Evolutionary conservation across 2,888 invertebrate species (phyloP).

Genomic region (Zonitis immaculata): DNA sequence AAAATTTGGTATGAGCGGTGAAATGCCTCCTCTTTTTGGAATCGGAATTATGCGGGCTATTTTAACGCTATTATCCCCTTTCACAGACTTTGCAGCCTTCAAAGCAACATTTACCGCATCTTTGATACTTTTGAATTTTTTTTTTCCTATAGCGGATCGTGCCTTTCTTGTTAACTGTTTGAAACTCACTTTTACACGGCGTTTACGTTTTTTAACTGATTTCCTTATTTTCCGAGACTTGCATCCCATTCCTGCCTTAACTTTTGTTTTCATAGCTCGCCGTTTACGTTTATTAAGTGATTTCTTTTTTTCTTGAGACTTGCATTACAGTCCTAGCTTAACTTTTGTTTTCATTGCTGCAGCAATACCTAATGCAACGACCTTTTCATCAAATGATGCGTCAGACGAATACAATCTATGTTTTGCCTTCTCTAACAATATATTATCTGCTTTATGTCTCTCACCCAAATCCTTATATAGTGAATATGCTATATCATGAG

Average conservation of each 20-base stretch:
- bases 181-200: background rate
- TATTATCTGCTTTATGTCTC: conserved; percentile 39
- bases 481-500: conserved; percentile 38
- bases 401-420: conserved; percentile 30
- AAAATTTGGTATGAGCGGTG: conserved; percentile 38
- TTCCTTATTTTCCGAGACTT: too few relatives aligned
- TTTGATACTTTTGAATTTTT: conserved; percentile 10
- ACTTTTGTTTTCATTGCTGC: conserved; percentile 36
- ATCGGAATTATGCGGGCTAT: conserved; percentile 31
- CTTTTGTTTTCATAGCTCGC: too few relatives aligned
- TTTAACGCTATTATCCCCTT: conserved; percentile 8
- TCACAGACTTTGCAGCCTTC: conserved; percentile 10
- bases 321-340: conserved; percentile 31
- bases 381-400: conserved; percentile 36
- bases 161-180: conserved; percentile 1
- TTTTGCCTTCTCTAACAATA: conserved; percentile 36
- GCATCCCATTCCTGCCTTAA: too few relatives aligned
- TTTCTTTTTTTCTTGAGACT: too few relatives aligned
- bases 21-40: conserved; percentile 38
- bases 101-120: conserved; percentile 22
- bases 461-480: conserved; percentile 18
- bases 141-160: conserved; percentile 2
- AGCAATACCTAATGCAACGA: conserved; percentile 31
- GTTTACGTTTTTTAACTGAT: too few relatives aligned
- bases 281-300: too few relatives aligned